Conservation (phyloP, 2,888 invertebrate genomes). For the Plusia festucae region DNA sequence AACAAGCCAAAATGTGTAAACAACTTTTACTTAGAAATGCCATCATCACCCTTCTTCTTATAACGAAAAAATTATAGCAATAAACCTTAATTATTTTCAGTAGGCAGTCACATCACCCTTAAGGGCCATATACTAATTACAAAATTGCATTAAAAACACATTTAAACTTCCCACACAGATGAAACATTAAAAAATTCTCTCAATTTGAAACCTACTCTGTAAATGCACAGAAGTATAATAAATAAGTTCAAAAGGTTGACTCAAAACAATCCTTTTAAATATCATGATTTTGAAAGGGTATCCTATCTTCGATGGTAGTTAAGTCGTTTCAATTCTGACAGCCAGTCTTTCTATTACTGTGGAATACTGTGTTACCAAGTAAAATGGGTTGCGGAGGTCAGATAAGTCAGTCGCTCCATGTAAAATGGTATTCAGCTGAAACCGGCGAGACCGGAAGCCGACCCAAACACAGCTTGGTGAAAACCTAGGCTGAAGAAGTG, state of each 20-base stretch:
- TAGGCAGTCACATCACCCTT: conserved; percentile 11
- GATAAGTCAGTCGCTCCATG: too few species aligned
- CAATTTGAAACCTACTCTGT: conserved; percentile 33
- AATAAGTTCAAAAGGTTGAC: conserved; percentile 17
- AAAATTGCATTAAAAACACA: conserved; percentile 53
- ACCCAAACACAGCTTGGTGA: too few species aligned
- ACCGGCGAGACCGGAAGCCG: too few species aligned
- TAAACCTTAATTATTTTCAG: conserved; percentile 18
- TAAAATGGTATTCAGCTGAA: too few species aligned
- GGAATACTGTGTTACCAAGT: too few species aligned
- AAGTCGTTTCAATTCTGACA: too few species aligned
- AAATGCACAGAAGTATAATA: conserved; percentile 26
- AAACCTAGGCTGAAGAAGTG: too few species aligned
- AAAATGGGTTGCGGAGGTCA: too few species aligned
- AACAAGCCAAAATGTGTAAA: background rate
- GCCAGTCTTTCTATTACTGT: too few species aligned
- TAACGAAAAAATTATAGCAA: conserved; percentile 7
- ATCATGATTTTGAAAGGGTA: too few species aligned
- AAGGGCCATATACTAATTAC: conserved; percentile 26
- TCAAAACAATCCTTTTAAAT: background rate
- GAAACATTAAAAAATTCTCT: conserved; percentile 36
- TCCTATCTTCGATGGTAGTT: too few species aligned
- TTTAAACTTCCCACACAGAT: conserved; percentile 30
- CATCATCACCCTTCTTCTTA: background rate
- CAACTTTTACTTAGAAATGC: background rate